A percentile compares a stretch with the other conserved stretches of the same genome.
Conservation (phyloP, 2,888 invertebrate genomes). For the Drosophila dives region DNA sequence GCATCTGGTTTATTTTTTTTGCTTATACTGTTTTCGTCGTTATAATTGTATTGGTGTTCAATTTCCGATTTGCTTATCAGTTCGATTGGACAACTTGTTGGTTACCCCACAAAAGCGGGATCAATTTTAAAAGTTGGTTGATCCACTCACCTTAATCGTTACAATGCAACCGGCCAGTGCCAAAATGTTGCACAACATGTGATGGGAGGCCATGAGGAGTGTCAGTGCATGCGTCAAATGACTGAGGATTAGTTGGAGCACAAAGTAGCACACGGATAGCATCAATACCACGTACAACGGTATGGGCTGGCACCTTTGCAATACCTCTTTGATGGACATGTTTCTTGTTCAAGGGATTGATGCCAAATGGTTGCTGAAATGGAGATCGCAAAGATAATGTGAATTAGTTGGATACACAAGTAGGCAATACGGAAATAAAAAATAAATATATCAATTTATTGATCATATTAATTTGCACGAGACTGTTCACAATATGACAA, state of each 20-base stretch:
- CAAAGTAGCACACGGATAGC: constrained; percentile 91
- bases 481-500: constrained; percentile 14
- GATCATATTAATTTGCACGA: constrained; percentile 46
- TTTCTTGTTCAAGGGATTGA: constrained; percentile 8
- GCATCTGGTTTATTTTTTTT: constrained; percentile 17
- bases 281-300: constrained; percentile 90
- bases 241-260: constrained; percentile 93
- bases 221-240: constrained; percentile 96
- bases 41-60: not conserved
- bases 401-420: constrained; percentile 46
- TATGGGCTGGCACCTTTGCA: constrained; percentile 90
- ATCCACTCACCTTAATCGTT: constrained; percentile 89
- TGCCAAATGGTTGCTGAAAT: constrained; percentile 7
- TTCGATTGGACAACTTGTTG: constrained; percentile 29
- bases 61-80: constrained; percentile 54
- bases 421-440: constrained; percentile 21
- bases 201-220: constrained; percentile 95
- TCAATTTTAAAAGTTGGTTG: constrained; percentile 14
- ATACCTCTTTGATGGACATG: constrained; percentile 93
- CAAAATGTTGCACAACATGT: constrained; percentile 96
- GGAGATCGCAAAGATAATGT: constrained; percentile 13
- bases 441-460: constrained; percentile 39
- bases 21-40: not conserved
- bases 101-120: constrained; percentile 21
- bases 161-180: constrained; percentile 92